Conservation (phyloP, 2,113 vertebrate species). For the Chaenocephalus aceratus region DNA sequence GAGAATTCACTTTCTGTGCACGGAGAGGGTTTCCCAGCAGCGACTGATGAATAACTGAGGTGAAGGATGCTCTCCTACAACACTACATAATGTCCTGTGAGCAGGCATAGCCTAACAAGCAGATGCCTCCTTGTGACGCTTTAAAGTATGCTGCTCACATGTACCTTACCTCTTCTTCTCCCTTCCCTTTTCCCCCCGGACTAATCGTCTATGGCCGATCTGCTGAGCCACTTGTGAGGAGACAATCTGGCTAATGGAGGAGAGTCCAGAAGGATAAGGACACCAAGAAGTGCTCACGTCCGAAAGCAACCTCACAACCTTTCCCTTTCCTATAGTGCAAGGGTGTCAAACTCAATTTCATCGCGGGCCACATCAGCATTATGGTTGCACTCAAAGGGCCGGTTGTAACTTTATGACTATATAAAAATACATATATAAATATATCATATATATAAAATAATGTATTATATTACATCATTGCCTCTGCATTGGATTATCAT, state of each 20-base stretch:
- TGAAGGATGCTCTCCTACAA: constrained; percentile 5
- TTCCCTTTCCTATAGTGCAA: no score
- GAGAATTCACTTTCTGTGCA: constrained; percentile 15
- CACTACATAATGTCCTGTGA: background rate
- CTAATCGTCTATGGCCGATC: constrained; percentile 47
- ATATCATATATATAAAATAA: no score
- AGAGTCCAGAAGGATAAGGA: constrained; percentile 36
- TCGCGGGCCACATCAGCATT: no score
- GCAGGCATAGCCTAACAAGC: background rate
- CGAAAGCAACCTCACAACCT: background rate
- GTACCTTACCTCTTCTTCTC: background rate
- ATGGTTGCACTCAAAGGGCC: no score
- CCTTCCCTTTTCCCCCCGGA: background rate
- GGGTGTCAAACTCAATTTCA: no score
- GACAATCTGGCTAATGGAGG: constrained; percentile 71
- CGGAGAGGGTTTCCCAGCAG: constrained; percentile 7
- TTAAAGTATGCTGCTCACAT: constrained; percentile 14
- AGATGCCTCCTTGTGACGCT: background rate
- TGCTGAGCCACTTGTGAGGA: constrained; percentile 52
- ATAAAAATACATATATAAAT: no score
- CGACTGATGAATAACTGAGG: constrained; percentile 23
- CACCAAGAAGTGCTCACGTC: background rate
- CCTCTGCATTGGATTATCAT: no score
- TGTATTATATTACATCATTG: no score
- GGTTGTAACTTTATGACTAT: no score